Conservation (phyloP, 23 tunicate species). For the Phallusia fumigata region DNA sequence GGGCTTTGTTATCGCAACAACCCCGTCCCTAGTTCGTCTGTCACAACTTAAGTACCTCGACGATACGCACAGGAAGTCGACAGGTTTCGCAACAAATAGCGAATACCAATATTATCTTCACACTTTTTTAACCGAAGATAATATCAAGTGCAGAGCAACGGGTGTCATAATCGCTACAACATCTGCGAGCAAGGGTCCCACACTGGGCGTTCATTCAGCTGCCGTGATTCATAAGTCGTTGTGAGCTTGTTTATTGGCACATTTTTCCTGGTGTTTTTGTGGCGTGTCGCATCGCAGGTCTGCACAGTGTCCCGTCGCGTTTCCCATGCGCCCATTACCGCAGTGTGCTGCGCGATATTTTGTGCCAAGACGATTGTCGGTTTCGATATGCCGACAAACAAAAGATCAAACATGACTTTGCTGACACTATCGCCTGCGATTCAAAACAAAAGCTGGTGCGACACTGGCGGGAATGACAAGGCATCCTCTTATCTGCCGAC, state of each 20-base stretch:
- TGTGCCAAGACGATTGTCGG: neutral
- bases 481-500: slow-evolving; percentile 9
- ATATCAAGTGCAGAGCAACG: neutral
- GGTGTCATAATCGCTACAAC: neutral
- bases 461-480: neutral
- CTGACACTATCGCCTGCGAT: slow-evolving; percentile 7
- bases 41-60: neutral
- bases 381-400: slow-evolving; percentile 8
- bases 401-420: slow-evolving; percentile 14
- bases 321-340: slow-evolving; percentile 7
- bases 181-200: neutral
- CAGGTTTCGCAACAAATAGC: neutral
- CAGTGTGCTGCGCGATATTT: neutral
- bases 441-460: slow-evolving; percentile 5
- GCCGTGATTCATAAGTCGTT: neutral
- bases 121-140: neutral
- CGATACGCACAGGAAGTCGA: neutral
- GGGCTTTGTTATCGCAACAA: slow-evolving; percentile 6
- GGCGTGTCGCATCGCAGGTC: slow-evolving; percentile 4
- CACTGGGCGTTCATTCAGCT: neutral
- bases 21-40: neutral
- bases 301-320: slow-evolving; percentile 9
- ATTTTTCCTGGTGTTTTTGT: neutral
- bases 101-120: neutral
- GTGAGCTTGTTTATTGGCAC: slow-evolving; percentile 3